Base-by-base conservation (phyloP, 2,888 invertebrate genomes). In the Pandemis cinnamomeana region DNA sequence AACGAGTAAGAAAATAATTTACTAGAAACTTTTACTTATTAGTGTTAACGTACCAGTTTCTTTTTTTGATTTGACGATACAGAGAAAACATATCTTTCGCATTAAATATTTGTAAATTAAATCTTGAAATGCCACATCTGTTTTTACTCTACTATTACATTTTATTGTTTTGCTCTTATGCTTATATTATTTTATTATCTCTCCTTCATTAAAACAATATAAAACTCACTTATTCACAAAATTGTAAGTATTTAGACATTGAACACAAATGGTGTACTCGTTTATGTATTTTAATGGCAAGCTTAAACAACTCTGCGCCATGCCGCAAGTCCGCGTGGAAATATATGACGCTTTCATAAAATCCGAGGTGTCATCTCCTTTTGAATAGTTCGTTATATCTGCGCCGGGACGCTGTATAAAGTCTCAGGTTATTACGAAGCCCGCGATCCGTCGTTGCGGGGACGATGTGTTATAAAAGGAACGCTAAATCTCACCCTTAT, bases 301-400 rank as follows among this genome's bases (percentile, higher is more conserved):
- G 36, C 46, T 67, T 71, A 74, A 70, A 70, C 51, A 66, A 58
- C 69, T 13, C 20, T 11, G 55, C 63, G 51, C 13, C 51, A 44
- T 44, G 8, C 64, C 60, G 10, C 51, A 73, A 66, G 44, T 70
- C 53, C 42, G 8, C 60, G 64, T 55, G 51, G 74, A 76, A 69
- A 75, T 69, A 66, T 85, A 85, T 86, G 80, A 80, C 77, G 82
- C 87, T 87, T 89, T 89, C 88, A 89, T 89, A 86, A 89, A 88
- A 87, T 84, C 86, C 84, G 83, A 89, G 87, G 89, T 88, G 90
- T 88, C 88, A 89, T 89, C 89, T 87, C 86, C 87, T 87, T 89
- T 83, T 89, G 88, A 89, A 89, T 89, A 89, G 89, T 89, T 89
- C 86, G 89, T 90, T 90, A 90, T 87, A 87, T 87, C 80, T 84